Base-by-base conservation (phyloP, 2,888 invertebrate species). In the Chouioia cunea region DNA sequence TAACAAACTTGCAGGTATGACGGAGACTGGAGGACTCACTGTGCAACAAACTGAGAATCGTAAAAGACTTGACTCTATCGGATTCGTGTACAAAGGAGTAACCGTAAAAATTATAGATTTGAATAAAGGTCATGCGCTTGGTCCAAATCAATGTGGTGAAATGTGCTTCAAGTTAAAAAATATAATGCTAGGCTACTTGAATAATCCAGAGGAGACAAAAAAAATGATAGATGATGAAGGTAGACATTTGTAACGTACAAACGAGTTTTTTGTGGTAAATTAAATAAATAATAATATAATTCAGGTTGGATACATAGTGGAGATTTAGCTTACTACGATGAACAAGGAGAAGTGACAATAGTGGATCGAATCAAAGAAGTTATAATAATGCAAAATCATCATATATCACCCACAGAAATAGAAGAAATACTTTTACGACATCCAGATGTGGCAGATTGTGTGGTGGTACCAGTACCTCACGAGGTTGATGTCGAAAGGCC, bases 101-200 rank as follows among this genome's bases (percentile, higher is more conserved):
- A 67, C 74, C 22, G n/a, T 80, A 4, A 82, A 82, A 65, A 70
- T 81, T 3, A 59, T 80, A 12, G 76, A 82, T 20, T 52, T 63
- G 0, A 64, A 67, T 14, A 77, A 52, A 0, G 76, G 75, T 2
- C 67, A 56, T 2, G 23, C 63, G 4, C 53, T 81, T 16, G 79
- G 77, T 0, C 74, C 79, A 0, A 79, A 81, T 58, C 54, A 82
- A 23, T 54, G 58, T 1, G 81, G 79, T 1, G 79, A 79, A 20
- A 4, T 79, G 1, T 74, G 65, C 6, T 12, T 52, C 0, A 78
- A 76, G 20, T 1, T 71, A 0, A 0, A 0, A 0, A 22, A 12
- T 0, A 79, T 88, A 1, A 89, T 88, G 87, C 86, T 84, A 20
- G 89, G 88, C 1, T 90, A 90, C 78, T 85, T 85, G 50, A 87